Conservation (phyloP, 1,140 invertebrate species). For the Diorhabda elongata region DNA sequence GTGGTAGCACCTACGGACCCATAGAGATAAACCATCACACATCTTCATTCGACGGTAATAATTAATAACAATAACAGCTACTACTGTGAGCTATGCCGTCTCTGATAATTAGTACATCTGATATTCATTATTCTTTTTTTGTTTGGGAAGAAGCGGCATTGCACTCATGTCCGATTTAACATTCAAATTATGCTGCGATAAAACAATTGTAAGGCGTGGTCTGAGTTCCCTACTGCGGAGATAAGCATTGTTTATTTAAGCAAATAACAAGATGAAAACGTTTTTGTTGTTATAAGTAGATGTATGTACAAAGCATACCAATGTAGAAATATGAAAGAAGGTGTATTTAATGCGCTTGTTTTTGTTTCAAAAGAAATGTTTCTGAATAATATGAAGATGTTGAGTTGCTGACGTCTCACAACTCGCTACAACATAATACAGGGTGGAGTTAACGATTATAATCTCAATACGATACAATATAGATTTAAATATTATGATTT, state of each 20-base stretch:
- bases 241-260: not conserved
- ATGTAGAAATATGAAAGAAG: not conserved
- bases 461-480: no score
- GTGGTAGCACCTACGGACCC: no score
- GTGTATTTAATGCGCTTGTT: not conserved
- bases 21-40: no score
- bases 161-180: constrained; percentile 1
- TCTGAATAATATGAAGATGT: no score
- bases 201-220: constrained; percentile 1
- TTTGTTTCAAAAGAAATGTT: not conserved
- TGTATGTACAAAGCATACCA: not conserved
- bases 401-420: no score
- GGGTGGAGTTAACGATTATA: no score
- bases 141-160: not conserved
- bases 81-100: not conserved
- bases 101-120: not conserved
- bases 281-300: not conserved
- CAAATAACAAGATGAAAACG: constrained; percentile 2
- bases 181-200: not conserved
- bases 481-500: no score
- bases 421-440: no score
- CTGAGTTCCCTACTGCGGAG: not conserved
- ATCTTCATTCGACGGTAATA: no score
- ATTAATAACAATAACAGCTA: not conserved
- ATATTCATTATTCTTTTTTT: not conserved